Base-by-base conservation (phyloP, 1,140 invertebrate species). In the Drosophila pseudoobscura region DNA sequence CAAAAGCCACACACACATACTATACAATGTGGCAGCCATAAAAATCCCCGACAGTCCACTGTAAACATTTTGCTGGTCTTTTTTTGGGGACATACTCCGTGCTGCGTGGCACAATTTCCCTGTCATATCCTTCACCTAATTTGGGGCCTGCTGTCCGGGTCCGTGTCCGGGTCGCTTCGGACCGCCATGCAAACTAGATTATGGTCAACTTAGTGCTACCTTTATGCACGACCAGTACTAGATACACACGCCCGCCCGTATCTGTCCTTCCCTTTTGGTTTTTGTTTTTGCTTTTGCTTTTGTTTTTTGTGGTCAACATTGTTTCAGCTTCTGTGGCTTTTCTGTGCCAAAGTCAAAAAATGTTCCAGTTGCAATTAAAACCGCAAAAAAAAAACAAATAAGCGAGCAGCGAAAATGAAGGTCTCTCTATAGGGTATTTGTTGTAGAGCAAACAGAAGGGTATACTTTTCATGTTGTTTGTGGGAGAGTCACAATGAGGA, bases 101-200 rank as follows among this genome's bases (percentile, higher is more conserved):
- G 20, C 17, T 9, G 9, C 13, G 35, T 39, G 2, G 15, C 22
- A 22, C 41, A 77, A 13, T 56, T 56, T 52, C 47, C 65, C 44
- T 60, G 66, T 60, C 60, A 74, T 72, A 80, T 77, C 80, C 82
- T 88, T 88, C 75, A 88, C 83, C 82, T 78, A 88, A 85, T 85
- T 88, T 82, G 62, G 46, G 43, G 31, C 15, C 57, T 66, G 43
- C 51, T 46, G 15, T 22, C 26, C 26, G 29, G 3, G 31, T 24
- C 24, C 3, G 24, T 35, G 31, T 11, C 35, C 35, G 35, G 35
- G 35, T 39, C 35, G 35, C 35, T 13, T 39, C 11, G 11, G 35
- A 39, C 11, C 35, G 35, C 35, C 59, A 63, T 49, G 75, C 50
- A 73, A 79, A 80, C 68, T 76, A 71, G 71, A 89, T 88, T 88